These are phyloP conservation scores for Habrosyne pyritoides DNA, from an alignment of 2,888 invertebrate genomes.

Conservation along the genomic window DNA sequence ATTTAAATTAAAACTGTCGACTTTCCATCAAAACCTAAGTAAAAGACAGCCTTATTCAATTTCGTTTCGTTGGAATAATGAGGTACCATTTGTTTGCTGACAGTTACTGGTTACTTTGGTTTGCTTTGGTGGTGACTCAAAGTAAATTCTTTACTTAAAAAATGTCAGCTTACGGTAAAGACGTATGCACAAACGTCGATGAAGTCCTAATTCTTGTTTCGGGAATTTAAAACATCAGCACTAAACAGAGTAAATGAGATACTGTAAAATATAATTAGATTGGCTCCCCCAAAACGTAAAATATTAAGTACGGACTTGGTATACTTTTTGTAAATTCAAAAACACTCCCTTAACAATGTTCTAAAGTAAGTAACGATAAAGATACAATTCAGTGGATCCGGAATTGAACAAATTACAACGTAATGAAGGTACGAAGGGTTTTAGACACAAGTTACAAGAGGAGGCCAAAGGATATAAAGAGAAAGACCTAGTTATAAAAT, in stretches of 20 bases:
- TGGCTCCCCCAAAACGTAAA: too few relatives aligned
- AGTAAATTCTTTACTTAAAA: not conserved
- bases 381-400: slow-evolving; percentile 23
- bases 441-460: slow-evolving; percentile 26
- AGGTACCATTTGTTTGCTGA: not conserved
- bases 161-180: too few relatives aligned
- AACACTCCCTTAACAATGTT: not conserved
- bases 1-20: too few relatives aligned
- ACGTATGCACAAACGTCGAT: too few relatives aligned
- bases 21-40: not conserved
- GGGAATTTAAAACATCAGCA: too few relatives aligned
- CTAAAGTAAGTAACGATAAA: slow-evolving; percentile 14
- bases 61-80: not conserved
- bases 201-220: too few relatives aligned
- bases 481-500: slow-evolving; percentile 39
- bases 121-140: not conserved
- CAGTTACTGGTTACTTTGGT: not conserved
- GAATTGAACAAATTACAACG: slow-evolving; percentile 30
- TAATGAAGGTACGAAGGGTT: slow-evolving; percentile 32
- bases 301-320: too few relatives aligned
- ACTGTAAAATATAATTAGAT: too few relatives aligned
- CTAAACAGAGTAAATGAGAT: too few relatives aligned
- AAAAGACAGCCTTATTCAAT: not conserved
- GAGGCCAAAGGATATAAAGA: slow-evolving; percentile 41
- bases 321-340: too few relatives aligned